Evolutionary conservation across 1,140 invertebrate species (phyloP).

Genomic region (Meloidogyne exigua): DNA sequence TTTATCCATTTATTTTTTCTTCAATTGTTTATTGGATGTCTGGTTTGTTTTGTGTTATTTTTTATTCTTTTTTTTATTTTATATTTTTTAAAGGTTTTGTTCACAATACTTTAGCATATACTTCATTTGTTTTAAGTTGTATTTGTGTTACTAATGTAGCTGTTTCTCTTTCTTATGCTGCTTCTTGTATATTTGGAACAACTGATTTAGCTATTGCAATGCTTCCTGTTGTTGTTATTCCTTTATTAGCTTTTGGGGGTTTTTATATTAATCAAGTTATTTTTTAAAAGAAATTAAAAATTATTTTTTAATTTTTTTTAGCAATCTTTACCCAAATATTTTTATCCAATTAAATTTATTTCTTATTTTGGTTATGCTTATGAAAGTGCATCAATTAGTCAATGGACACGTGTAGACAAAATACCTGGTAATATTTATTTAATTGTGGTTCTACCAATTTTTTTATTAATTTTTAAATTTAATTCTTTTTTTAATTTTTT

Average conservation of each 20-base stretch:
- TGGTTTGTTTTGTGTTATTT: conserved; percentile 49
- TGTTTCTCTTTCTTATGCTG: conserved; percentile 74
- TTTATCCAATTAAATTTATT: conserved; percentile 84
- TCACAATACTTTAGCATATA: conserved; percentile 73
- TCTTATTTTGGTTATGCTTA: conserved; percentile 94
- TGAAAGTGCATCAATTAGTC: conserved; percentile 87
- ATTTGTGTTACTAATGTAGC: conserved; percentile 83
- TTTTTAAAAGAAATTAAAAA: background rate
- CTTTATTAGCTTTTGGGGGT: conserved; percentile 76
- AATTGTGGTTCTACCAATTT: too few species aligned
- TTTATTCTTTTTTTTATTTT: background rate
- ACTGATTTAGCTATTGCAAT: conserved; percentile 67
- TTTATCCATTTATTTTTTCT: conserved; percentile 80
- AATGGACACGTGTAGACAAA: conserved; percentile 73
- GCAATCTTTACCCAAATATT: conserved; percentile 78
- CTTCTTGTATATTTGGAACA: conserved; percentile 44
- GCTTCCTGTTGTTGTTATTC: conserved; percentile 84
- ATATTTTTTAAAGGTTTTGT: conserved; percentile 68
- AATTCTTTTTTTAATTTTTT: conserved; percentile 18
- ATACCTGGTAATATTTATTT: conserved; percentile 53
- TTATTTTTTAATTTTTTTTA: background rate
- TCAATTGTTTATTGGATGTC: conserved; percentile 76
- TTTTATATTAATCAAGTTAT: conserved; percentile 83
- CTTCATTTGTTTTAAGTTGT: conserved; percentile 74
- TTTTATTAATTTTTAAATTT: too few species aligned